Evolutionary conservation across 2,113 vertebrate genomes (phyloP), one percentile per base, ranked within the genome.

Genomic region (Brachypodius melanocephalos): DNA sequence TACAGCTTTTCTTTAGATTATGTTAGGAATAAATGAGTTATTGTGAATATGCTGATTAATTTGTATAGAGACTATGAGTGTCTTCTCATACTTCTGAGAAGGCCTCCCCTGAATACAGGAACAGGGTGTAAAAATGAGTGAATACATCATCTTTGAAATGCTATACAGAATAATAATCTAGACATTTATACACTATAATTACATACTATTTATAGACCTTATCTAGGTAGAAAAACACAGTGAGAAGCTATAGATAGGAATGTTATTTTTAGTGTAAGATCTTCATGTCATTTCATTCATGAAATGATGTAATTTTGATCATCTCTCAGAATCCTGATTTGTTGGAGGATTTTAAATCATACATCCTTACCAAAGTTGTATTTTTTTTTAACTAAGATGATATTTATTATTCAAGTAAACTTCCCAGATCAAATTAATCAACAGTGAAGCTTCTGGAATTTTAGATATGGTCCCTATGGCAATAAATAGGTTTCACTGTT

Each of bases 401-500:
- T 92, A 77, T 94, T 95, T 96, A 78, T 75, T 86, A 85, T 91
- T 88, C 49, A 83, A 91, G 72, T 84, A 91, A 90, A 90, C 77
- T 85, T 92, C 67, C 46, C 48, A 80, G 84, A 85, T 83, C 46
- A 88, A 78, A 92, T 94, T 96, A 95, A 96, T 91, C 63, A 91
- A 46, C 63, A 43, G 48, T 63, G 52, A 46, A 80, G 46, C 48
- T 95, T 67, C 51, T 5, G 6, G 87, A 96, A 95, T 94, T 92
- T 79, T 76, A 93, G 92, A 83, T 46, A 48, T 24, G 17, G 59
- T 89, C 83, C 91, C 90, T 71, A n/a, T 77, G 63, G 89, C 84
- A 93, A 95, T 81, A 91, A 91, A 91, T 34, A 88, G 49, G 49
- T 75, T 95, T 94, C 68, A 69, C 66, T 40, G 80, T 42, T 76